Evolutionary conservation across 1,140 invertebrate genomes (phyloP).

Genomic region (Dreissena rostriformis): DNA sequence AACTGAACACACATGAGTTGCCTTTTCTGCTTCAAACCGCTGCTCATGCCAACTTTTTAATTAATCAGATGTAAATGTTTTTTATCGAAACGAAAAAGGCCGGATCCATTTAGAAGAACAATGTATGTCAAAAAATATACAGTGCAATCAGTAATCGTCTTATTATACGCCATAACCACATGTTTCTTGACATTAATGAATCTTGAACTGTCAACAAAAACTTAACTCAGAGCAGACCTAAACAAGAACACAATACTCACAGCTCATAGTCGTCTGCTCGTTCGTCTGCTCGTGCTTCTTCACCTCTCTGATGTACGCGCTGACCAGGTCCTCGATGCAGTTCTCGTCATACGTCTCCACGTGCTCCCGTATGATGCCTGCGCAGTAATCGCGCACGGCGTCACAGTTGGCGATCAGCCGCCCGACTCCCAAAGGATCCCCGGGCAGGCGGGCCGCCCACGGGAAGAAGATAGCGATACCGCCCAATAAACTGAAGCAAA

Average conservation of each 20-base stretch:
- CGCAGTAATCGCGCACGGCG: conserved; percentile 7
- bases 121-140: too few species aligned
- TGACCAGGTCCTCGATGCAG: conserved; percentile 56
- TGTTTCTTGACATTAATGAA: too few species aligned
- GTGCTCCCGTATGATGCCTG: conserved; percentile 34
- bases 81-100: too few species aligned
- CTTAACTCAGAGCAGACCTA: too few species aligned
- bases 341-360: conserved; percentile 50
- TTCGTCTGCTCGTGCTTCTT: conserved; percentile 33
- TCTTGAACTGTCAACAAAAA: too few species aligned
- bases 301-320: conserved; percentile 60
- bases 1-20: too few species aligned
- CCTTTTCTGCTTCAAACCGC: too few species aligned
- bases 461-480: conserved; percentile 38
- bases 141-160: too few species aligned
- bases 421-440: conserved; percentile 28
- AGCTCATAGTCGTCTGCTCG: conserved; percentile 31
- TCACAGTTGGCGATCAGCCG: conserved; percentile 23
- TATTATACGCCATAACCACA: too few species aligned
- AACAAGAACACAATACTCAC: background rate
- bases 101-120: too few species aligned
- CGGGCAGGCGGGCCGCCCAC: conserved; percentile 30
- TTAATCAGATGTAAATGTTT: too few species aligned
- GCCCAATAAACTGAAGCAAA: background rate
- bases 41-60: too few species aligned